Percentiles rank a stretch among this genome's conserved stretches.
These are phyloP conservation scores for Madoqua kirkii DNA, from an alignment of 2,113 vertebrate genomes.

Conservation along the genomic window DNA sequence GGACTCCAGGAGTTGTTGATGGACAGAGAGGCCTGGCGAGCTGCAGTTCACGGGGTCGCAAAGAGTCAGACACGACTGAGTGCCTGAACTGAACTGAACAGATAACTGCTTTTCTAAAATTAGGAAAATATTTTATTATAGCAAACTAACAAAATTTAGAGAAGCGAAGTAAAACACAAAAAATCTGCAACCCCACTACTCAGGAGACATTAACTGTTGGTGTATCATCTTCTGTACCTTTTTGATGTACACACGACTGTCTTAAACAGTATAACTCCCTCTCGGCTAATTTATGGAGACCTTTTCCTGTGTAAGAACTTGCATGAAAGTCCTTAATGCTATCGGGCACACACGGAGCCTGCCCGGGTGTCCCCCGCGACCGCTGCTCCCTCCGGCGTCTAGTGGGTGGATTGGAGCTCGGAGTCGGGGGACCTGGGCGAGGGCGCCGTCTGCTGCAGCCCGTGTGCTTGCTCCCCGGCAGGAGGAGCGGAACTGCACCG, in stretches of 20 bases:
- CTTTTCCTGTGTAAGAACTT: background rate
- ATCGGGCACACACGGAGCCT: rapidly evolving
- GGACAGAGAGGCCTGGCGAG: too few relatives aligned
- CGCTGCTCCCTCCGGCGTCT: background rate
- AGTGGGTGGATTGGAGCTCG: background rate
- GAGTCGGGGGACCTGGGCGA: background rate
- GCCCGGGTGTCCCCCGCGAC: background rate
- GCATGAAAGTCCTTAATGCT: background rate
- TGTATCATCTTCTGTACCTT: background rate
- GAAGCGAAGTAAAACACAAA: background rate
- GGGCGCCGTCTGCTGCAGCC: background rate
- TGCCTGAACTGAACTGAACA: background rate
- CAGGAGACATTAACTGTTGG: background rate
- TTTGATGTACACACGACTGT: background rate
- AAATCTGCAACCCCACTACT: too few relatives aligned
- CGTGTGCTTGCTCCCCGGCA: background rate
- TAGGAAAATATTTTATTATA: background rate
- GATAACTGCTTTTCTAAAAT: background rate
- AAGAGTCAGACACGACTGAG: too few relatives aligned
- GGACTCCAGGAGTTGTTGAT: too few relatives aligned
- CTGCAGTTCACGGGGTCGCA: too few relatives aligned
- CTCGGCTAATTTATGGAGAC: background rate
- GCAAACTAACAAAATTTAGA: background rate
- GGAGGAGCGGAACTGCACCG: background rate
- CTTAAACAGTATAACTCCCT: background rate